phyloP scores from a whole-genome alignment of 1,140 invertebrate species.

The Ceratoteleas bidentatus region DNA sequence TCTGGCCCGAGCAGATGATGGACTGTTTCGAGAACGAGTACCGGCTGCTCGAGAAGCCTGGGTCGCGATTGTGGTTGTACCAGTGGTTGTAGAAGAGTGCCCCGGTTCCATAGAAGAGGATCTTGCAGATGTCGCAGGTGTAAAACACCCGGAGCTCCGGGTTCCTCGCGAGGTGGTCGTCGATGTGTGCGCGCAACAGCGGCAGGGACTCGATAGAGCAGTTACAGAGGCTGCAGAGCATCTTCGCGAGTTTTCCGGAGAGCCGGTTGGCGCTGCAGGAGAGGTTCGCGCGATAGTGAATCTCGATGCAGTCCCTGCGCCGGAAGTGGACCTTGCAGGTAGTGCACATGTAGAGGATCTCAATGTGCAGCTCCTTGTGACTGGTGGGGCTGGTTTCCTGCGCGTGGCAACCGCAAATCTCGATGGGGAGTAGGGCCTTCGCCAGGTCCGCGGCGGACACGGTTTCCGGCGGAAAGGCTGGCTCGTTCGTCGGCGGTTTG shows the following conservation, averaged over 20 bases:
- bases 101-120: constrained; percentile 74
- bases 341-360: constrained; percentile 73
- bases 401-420: constrained; percentile 73
- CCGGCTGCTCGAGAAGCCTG: constrained; percentile 68
- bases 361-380: constrained; percentile 69
- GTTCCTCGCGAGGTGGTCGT: constrained; percentile 62
- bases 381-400: constrained; percentile 32
- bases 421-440: background rate
- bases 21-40: constrained; percentile 72
- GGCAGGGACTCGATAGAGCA: constrained; percentile 58
- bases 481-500: background rate
- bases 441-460: background rate
- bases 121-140: constrained; percentile 76
- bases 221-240: constrained; percentile 73
- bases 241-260: constrained; percentile 56
- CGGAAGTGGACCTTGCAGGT: constrained; percentile 73
- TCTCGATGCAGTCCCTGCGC: constrained; percentile 72
- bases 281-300: constrained; percentile 67
- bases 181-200: constrained; percentile 70
- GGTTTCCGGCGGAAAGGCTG: background rate
- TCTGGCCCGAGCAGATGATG: constrained; percentile 39
- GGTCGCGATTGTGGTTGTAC: constrained; percentile 71
- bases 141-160: constrained; percentile 58
- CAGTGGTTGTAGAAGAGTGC: constrained; percentile 74
- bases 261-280: constrained; percentile 59